phyloP scores from a whole-genome alignment of 2,113 vertebrate species.

The Cariama cristata region DNA sequence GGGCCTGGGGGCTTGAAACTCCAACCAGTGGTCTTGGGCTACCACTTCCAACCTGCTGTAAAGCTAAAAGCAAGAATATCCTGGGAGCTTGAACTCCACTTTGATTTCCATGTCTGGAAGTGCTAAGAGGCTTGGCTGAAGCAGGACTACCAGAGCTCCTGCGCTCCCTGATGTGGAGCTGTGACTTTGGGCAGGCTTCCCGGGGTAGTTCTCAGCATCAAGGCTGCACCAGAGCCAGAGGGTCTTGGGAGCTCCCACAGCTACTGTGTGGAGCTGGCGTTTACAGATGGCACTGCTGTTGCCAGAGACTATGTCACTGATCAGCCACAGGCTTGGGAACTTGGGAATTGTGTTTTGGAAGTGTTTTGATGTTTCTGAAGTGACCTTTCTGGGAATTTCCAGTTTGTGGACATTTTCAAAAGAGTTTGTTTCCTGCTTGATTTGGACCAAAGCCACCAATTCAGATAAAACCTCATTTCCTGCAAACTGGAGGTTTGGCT shows the following conservation, averaged over 20 bases:
- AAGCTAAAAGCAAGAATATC: not conserved
- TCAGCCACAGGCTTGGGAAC: not conserved
- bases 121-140: not conserved
- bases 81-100: not conserved
- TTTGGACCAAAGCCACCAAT: constrained; percentile 4
- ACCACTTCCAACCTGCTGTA: not conserved
- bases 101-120: not conserved
- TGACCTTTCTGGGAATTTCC: constrained; percentile 18
- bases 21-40: not conserved
- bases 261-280: not conserved
- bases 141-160: not conserved
- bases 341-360: not conserved
- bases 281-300: not conserved
- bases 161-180: not conserved
- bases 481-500: not conserved
- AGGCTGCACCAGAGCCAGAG: not conserved
- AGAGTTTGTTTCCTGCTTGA: constrained; percentile 23
- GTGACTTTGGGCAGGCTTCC: not conserved
- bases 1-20: not conserved
- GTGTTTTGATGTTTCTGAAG: not conserved
- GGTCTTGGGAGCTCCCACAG: not conserved
- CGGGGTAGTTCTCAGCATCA: not conserved
- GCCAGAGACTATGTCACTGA: not conserved
- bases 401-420: constrained; percentile 19
- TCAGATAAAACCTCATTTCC: constrained; percentile 26